Base-by-base conservation (phyloP, 2,888 invertebrate genomes). In the Gastracanthus pulcherrimus region DNA sequence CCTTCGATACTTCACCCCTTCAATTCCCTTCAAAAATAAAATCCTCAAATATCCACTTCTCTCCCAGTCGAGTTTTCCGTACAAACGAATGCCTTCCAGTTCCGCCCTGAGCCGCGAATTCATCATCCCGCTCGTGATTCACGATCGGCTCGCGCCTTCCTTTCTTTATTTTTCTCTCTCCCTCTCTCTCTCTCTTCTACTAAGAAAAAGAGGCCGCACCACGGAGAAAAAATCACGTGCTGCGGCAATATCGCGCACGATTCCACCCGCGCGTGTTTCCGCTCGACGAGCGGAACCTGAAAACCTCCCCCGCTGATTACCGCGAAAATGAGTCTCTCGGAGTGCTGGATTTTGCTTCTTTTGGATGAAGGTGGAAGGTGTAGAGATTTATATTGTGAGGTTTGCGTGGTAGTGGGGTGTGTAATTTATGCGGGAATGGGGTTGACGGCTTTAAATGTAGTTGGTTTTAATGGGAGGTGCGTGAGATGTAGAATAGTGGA, bases 241-340 rank as follows among this genome's bases (percentile, higher is more conserved):
- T 9, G 26, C 26, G 4, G 29, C 31, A 55, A 55, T 55, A 55
- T 55, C 55, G 31, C 31, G 31, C 16, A 60, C 31, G 31, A 31
- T 60, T 60, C 60, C 3, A 4, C 60, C 36, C 11, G 23, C 36
- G 16, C 9, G 19, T 34, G 6, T 13, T 69, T 69, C 67, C 48
- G 67, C 23, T 69, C 48, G 19, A 45, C 23, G 67, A 29, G 45
- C 67, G 67, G 41, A 45, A 67, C 29, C n/a, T n/a, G n/a, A n/a
- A n/a, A n/a, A n/a, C n/a, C n/a, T 5, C 9, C 19, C 7, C 16
- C 29, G 23, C 41, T 67, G 45, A 48, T 69, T 69, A 48, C 29
- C 29, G 41, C n/a, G 31, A 69, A 69, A 69, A 67, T 48, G 67
- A 45, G 29, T 26, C 38, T 41, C 19, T 26, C n/a, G 41, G 41